These are phyloP conservation scores for Aldrovandia affinis DNA, from an alignment of 2,797 vertebrate genomes.

Conservation along the genomic window DNA sequence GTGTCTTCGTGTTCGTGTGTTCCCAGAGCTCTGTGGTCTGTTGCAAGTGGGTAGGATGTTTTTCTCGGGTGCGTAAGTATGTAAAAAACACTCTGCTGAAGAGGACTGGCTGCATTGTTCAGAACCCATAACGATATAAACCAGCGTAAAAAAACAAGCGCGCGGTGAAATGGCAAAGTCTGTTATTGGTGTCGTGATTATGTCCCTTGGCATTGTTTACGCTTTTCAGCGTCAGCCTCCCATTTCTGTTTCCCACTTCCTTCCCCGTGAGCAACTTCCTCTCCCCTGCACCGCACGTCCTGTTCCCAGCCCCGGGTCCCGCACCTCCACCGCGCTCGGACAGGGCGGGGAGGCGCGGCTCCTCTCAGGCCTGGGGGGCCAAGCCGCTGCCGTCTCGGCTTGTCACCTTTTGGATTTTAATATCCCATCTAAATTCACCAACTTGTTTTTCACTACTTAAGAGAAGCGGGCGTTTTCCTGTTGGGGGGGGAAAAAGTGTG, in stretches of 20 bases:
- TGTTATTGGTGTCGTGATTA: background rate
- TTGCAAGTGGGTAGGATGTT: background rate
- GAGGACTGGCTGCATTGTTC: background rate
- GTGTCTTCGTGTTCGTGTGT: conserved; percentile 29
- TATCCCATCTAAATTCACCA: background rate
- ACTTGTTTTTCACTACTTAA: background rate
- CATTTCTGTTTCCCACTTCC: conserved; percentile 53
- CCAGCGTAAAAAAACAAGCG: background rate
- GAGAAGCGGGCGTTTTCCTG: background rate
- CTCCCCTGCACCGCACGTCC: conserved; percentile 40
- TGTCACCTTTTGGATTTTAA: background rate
- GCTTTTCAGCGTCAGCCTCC: conserved; percentile 36
- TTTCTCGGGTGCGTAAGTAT: background rate
- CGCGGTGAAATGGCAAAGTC: background rate
- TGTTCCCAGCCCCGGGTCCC: conserved; percentile 39
- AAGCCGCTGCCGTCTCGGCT: background rate
- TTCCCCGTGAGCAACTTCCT: conserved; percentile 50
- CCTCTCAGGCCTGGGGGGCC: background rate
- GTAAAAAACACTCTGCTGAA: background rate
- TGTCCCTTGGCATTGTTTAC: conserved; percentile 38
- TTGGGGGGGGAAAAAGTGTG: background rate
- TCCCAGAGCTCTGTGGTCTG: background rate
- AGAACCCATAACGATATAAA: background rate
- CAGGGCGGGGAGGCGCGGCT: conserved; percentile 9
- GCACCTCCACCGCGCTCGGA: conserved; percentile 27